Evolutionary conservation across 2,113 vertebrate species (phyloP).

Genomic region (Seriola rivoliana): DNA sequence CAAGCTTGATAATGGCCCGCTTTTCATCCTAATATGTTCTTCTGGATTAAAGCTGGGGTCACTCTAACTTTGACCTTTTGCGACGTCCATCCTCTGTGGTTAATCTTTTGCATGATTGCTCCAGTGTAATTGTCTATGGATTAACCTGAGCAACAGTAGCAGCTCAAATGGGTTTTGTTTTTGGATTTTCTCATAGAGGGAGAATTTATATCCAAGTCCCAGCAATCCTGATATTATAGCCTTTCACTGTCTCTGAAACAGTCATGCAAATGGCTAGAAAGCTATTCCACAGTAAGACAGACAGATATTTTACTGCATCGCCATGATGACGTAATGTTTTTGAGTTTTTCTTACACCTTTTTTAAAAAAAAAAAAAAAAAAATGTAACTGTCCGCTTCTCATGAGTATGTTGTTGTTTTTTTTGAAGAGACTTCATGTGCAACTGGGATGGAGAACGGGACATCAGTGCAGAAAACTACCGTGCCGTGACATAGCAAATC

Average conservation of each 20-base stretch:
- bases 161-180: background rate
- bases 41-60: slow-evolving; percentile 18
- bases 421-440: background rate
- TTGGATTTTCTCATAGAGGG: background rate
- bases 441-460: background rate
- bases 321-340: background rate
- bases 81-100: slow-evolving; percentile 17
- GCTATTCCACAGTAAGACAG: background rate
- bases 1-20: slow-evolving; percentile 17
- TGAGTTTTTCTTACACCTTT: background rate
- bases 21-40: slow-evolving; percentile 10
- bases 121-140: slow-evolving; percentile 25
- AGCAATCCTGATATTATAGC: background rate
- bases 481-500: slow-evolving; percentile 19
- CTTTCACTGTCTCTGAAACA: background rate
- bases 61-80: slow-evolving; percentile 8
- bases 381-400: background rate
- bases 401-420: background rate
- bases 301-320: background rate
- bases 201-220: background rate
- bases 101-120: slow-evolving; percentile 48
- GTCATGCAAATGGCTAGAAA: background rate
- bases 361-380: background rate
- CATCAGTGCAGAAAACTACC: slow-evolving; percentile 6
- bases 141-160: slow-evolving; percentile 27